phyloP scores from a whole-genome alignment of 2,888 invertebrate species.

The Callosobruchus maculatus region DNA sequence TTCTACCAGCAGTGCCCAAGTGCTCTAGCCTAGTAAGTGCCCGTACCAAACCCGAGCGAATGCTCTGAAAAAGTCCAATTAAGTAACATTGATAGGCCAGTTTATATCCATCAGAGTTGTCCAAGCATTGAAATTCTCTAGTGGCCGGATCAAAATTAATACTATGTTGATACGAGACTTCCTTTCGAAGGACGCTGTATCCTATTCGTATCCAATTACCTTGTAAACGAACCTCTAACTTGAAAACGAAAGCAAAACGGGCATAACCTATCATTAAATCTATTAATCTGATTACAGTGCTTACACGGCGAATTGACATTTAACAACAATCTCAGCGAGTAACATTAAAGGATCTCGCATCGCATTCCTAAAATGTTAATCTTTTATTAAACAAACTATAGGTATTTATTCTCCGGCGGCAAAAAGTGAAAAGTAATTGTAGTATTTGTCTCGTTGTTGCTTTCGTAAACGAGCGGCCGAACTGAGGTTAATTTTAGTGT shows the following conservation, averaged over 20 bases:
- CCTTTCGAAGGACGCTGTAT: background rate
- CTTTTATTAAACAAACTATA: background rate
- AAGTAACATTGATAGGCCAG: too few relatives aligned
- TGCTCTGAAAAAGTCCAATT: too few relatives aligned
- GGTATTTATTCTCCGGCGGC: background rate
- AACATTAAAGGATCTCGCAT: background rate
- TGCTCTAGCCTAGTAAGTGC: too few relatives aligned
- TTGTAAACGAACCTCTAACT: background rate
- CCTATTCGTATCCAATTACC: background rate
- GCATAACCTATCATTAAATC: background rate
- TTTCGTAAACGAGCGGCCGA: background rate
- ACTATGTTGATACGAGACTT: background rate
- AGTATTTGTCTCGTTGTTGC: background rate
- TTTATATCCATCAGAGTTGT: too few relatives aligned
- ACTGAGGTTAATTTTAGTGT: background rate
- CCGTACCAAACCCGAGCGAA: too few relatives aligned
- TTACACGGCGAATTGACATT: background rate
- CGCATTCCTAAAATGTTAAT: background rate
- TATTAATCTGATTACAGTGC: background rate
- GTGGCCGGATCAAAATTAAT: too few relatives aligned
- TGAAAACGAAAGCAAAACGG: background rate
- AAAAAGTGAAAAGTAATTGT: background rate
- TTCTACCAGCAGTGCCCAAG: too few relatives aligned
- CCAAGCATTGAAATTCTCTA: too few relatives aligned
- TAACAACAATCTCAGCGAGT: background rate